Conservation (phyloP, 2,113 vertebrate genomes). For the Aramus guarauna region DNA sequence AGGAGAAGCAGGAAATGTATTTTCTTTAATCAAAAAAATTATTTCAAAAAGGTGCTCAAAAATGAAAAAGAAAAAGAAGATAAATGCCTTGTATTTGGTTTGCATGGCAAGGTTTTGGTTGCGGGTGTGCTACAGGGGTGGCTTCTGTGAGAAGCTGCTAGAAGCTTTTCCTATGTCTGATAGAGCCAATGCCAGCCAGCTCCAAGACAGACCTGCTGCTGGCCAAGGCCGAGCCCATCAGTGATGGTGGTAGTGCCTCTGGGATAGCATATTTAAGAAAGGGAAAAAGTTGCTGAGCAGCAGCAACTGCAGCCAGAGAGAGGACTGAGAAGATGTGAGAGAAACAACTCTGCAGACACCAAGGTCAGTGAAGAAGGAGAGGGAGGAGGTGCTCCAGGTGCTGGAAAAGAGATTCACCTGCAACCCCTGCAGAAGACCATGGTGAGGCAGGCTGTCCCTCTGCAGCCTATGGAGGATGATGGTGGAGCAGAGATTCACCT, state of each 20-base stretch:
- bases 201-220: accelerated
- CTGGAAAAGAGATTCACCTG: too few species aligned
- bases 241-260: accelerated
- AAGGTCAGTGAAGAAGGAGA: too few species aligned
- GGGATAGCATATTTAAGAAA: background rate
- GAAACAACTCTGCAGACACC: background rate
- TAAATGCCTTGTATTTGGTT: too few species aligned
- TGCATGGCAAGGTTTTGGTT: too few species aligned
- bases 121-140: too few species aligned
- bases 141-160: too few species aligned
- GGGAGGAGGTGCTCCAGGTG: too few species aligned
- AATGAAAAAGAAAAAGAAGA: background rate
- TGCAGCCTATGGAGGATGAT: too few species aligned
- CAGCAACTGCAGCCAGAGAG: background rate
- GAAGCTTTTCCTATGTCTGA: too few species aligned
- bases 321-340: background rate
- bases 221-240: background rate
- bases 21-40: background rate
- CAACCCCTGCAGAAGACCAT: too few species aligned
- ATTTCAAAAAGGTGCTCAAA: background rate
- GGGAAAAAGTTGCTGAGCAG: background rate
- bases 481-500: too few species aligned
- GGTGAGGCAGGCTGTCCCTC: too few species aligned
- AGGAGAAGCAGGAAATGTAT: background rate
- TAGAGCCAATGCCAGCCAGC: background rate